Evolutionary conservation across 2,888 invertebrate species (phyloP).

Genomic region (Dichetophora obliterata): DNA sequence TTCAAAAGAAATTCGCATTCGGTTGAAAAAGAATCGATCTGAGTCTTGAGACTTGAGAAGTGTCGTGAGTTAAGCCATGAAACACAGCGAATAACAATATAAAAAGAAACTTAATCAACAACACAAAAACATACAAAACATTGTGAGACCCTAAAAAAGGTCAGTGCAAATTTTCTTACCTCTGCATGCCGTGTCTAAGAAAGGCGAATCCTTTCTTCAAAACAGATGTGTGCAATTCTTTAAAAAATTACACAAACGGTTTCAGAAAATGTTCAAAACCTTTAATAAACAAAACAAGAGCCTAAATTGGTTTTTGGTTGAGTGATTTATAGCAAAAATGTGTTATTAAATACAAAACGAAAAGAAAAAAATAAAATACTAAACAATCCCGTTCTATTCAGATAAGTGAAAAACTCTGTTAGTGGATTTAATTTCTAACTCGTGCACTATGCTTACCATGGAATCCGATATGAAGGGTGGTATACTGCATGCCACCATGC

Average conservation of each 20-base stretch:
- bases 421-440: too few relatives aligned
- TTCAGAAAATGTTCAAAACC: slow-evolving; percentile 49
- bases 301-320: not conserved
- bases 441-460: slow-evolving; percentile 87
- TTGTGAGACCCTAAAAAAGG: slow-evolving; percentile 11
- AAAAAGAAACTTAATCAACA: not conserved
- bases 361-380: too few relatives aligned
- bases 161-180: not conserved
- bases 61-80: not conserved
- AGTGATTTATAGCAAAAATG: too few relatives aligned
- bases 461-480: slow-evolving; percentile 92
- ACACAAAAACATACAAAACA: not conserved
- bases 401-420: too few relatives aligned
- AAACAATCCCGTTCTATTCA: not conserved
- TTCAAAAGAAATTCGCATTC: too few relatives aligned
- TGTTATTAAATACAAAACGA: not conserved
- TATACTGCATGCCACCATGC: slow-evolving; percentile 87
- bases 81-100: not conserved
- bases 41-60: not conserved
- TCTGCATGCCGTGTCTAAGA: not conserved
- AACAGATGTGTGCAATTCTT: not conserved
- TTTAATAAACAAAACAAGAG: not conserved
- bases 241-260: slow-evolving; percentile 41
- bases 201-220: not conserved
- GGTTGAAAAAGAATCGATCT: not conserved